Percentiles rank a stretch among this genome's conserved stretches.
These are phyloP conservation scores for Pan paniscus DNA, from an alignment of 2,113 vertebrate species.

Conservation along the genomic window DNA sequence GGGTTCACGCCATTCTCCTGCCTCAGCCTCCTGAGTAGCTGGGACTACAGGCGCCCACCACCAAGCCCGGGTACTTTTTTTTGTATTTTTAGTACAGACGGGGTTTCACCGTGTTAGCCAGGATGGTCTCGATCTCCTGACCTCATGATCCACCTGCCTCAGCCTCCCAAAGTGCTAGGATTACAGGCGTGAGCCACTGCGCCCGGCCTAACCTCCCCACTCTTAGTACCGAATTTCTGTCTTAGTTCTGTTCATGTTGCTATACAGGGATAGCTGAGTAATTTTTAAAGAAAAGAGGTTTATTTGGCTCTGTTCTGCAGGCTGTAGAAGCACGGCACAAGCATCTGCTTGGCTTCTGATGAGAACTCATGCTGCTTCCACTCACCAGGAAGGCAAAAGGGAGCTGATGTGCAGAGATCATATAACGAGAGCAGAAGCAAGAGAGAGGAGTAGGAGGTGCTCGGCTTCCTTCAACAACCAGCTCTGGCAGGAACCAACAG, in stretches of 20 bases:
- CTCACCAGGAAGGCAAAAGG: neutral
- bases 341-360: neutral
- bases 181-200: too few species aligned
- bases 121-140: too few species aligned
- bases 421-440: neutral
- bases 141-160: too few species aligned
- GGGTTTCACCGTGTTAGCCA: too few species aligned
- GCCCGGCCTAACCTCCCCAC: too few species aligned
- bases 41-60: too few species aligned
- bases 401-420: neutral
- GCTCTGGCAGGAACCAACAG: neutral
- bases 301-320: neutral
- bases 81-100: too few species aligned
- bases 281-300: neutral
- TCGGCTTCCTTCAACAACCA: neutral
- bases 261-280: neutral
- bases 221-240: neutral
- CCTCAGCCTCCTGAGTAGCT: too few species aligned
- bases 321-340: neutral
- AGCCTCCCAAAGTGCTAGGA: too few species aligned
- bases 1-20: too few species aligned
- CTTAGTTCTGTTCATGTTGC: neutral
- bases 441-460: neutral
- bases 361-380: neutral
- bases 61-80: too few species aligned